Conservation (phyloP, 2,888 invertebrate species). For the Nymphalis urticae region DNA sequence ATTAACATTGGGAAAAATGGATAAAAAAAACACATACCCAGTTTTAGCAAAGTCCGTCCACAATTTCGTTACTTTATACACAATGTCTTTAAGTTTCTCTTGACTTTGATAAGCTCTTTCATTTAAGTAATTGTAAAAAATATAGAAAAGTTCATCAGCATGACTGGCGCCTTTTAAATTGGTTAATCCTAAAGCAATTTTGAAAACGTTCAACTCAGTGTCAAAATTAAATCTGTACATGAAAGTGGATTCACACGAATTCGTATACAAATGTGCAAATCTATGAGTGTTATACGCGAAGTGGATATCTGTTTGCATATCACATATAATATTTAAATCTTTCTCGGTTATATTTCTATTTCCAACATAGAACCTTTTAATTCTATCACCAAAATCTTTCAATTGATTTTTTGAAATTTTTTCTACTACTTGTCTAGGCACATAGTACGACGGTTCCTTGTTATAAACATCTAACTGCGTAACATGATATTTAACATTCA, state of each 20-base stretch:
- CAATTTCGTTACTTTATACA: constrained; percentile 51
- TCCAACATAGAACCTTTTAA: constrained; percentile 56
- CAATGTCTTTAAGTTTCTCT: constrained; percentile 53
- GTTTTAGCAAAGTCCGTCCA: constrained; percentile 70
- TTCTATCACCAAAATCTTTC: constrained; percentile 50
- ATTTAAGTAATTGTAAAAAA: constrained; percentile 61
- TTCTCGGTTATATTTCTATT: constrained; percentile 46
- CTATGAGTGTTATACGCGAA: constrained; percentile 56
- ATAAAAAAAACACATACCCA: constrained; percentile 44
- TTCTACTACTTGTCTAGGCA: constrained; percentile 53
- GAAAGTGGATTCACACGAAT: constrained; percentile 45
- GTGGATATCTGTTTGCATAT: constrained; percentile 49
- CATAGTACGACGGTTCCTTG: constrained; percentile 49
- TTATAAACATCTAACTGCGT: constrained; percentile 49
- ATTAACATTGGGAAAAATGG: too few species aligned
- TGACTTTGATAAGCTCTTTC: constrained; percentile 53
- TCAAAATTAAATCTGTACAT: constrained; percentile 59
- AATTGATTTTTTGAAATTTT: constrained; percentile 45
- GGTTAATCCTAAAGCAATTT: constrained; percentile 43
- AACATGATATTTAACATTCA: constrained; percentile 45
- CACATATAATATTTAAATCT: constrained; percentile 45
- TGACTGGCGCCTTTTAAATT: constrained; percentile 66
- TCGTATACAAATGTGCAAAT: constrained; percentile 52
- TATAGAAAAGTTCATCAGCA: constrained; percentile 72
- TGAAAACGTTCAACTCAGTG: constrained; percentile 58